Percentiles rank a stretch among this genome's conserved stretches.
These are phyloP conservation scores for Dromas ardeola DNA, from an alignment of 2,113 vertebrate genomes.

Conservation along the genomic window DNA sequence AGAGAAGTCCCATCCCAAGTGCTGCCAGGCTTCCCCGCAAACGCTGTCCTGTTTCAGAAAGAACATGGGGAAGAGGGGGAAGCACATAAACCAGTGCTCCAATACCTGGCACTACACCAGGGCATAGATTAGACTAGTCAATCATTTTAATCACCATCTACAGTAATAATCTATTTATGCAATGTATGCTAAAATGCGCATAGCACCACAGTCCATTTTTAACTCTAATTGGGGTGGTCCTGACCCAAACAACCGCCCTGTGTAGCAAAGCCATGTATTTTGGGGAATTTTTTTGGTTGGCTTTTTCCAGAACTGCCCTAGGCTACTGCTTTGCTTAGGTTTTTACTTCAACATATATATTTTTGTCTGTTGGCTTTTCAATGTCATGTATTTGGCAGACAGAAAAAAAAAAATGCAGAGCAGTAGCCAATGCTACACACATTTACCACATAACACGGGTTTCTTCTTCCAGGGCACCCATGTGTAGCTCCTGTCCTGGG, in stretches of 20 bases:
- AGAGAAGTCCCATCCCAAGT: not conserved
- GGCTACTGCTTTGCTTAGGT: not conserved
- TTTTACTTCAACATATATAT: conserved; percentile 12
- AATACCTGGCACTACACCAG: not conserved
- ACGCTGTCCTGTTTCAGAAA: not conserved
- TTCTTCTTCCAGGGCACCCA: not conserved
- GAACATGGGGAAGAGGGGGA: not conserved
- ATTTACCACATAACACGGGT: not conserved
- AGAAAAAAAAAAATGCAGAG: not conserved
- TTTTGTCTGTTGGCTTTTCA: conserved; percentile 10
- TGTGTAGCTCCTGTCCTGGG: not conserved
- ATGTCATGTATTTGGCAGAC: not conserved
- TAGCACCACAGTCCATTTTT: not conserved
- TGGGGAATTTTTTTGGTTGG: not conserved
- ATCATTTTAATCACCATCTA: not conserved
- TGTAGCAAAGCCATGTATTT: not conserved
- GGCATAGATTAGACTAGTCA: not conserved
- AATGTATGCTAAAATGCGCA: not conserved
- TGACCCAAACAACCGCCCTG: not conserved
- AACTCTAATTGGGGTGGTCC: not conserved
- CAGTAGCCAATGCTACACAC: not conserved
- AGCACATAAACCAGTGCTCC: not conserved
- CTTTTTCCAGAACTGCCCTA: not conserved
- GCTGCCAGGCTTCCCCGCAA: not conserved
- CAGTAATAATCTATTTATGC: not conserved